Percentiles rank a stretch among this genome's conserved stretches.
phyloP scores from a whole-genome alignment of 2,888 invertebrate genomes.

The Hypolimnas misippus region DNA sequence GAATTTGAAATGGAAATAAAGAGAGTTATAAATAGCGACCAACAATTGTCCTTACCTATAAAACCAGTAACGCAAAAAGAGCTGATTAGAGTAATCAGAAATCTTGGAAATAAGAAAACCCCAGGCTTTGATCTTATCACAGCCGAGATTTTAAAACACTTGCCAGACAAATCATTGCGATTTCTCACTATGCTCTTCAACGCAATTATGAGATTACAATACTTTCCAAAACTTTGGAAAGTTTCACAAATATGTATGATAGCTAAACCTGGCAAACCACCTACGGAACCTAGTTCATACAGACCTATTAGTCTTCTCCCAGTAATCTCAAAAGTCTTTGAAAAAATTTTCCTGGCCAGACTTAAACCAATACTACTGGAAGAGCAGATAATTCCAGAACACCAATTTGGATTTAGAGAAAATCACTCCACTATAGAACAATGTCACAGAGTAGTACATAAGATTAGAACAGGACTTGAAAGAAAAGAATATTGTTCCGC shows the following conservation, averaged over 20 bases:
- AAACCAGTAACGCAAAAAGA: constrained; percentile 10
- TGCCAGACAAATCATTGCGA: constrained; percentile 32
- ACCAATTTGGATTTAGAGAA: constrained; percentile 20
- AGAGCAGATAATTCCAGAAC: not conserved
- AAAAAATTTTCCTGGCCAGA: constrained; percentile 4
- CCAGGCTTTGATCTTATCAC: constrained; percentile 44
- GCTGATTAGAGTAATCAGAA: not conserved
- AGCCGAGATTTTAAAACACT: constrained; percentile 27
- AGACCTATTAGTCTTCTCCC: constrained; percentile 6
- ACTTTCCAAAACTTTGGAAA: not conserved
- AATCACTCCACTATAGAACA: constrained; percentile 14
- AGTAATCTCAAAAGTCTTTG: not conserved
- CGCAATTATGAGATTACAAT: not conserved
- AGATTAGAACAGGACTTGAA: constrained; percentile 8
- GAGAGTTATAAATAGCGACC: not conserved
- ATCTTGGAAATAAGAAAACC: constrained; percentile 36
- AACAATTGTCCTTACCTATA: not conserved
- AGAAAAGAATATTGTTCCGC: constrained; percentile 18
- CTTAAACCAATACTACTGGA: not conserved
- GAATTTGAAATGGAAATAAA: constrained; percentile 2
- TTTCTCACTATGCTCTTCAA: not conserved
- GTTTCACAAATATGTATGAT: not conserved
- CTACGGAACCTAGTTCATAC: not conserved
- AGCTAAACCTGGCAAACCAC: not conserved
- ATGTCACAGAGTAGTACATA: constrained; percentile 9